Percentiles rank a stretch among this genome's conserved stretches.
phyloP scores from a whole-genome alignment of 2,113 vertebrate species.

The Arothron firmamentum region DNA sequence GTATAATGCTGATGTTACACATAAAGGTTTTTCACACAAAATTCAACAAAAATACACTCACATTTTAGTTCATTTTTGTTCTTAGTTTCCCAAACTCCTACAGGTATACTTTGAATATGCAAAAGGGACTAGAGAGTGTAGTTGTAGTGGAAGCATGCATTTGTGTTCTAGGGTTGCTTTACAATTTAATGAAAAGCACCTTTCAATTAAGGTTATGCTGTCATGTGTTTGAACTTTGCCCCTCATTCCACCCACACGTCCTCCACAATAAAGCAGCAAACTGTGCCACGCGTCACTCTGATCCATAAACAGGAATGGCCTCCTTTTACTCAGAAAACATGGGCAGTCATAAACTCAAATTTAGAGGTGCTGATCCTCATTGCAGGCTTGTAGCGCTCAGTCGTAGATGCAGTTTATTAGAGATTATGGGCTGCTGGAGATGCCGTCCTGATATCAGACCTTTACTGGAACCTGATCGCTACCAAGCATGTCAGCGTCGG shows the following conservation, averaged over 20 bases:
- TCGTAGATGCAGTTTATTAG: conserved; percentile 5
- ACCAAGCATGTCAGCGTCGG: neutral
- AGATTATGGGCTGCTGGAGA: neutral
- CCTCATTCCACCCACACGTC: neutral
- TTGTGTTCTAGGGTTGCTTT: too few species aligned
- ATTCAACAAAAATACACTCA: too few species aligned
- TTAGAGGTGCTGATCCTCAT: conserved; percentile 6
- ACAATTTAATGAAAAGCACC: too few species aligned
- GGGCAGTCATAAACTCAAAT: neutral
- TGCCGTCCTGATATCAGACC: neutral
- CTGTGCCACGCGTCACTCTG: neutral
- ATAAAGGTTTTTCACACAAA: too few species aligned
- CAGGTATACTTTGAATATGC: neutral
- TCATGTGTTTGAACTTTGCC: neutral
- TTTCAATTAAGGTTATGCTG: neutral
- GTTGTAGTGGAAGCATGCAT: too few species aligned
- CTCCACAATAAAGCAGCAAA: neutral
- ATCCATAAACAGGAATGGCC: neutral
- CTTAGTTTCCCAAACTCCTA: too few species aligned
- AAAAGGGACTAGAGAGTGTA: neutral
- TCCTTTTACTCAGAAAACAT: neutral
- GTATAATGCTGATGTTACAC: too few species aligned
- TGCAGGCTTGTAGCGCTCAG: neutral
- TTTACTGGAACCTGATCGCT: too few species aligned
- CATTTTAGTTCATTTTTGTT: too few species aligned